A percentile compares a stretch with the other conserved stretches of the same genome.
Evolutionary conservation across 2,113 vertebrate species (phyloP).

Genomic region (Chlorodrepanis virens): DNA sequence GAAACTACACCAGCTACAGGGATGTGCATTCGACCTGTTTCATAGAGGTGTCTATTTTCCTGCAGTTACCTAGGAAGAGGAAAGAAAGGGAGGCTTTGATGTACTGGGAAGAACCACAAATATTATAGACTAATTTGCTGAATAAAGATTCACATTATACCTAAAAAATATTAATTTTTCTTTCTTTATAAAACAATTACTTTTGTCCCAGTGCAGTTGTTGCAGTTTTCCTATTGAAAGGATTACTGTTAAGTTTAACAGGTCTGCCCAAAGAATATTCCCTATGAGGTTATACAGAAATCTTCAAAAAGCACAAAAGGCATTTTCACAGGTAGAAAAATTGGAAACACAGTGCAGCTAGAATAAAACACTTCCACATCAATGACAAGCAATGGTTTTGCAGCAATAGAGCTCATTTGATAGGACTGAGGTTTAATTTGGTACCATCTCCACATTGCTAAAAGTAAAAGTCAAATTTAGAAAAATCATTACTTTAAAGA

Average conservation of each 20-base stretch:
- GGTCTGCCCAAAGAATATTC: background rate
- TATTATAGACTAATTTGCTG: background rate
- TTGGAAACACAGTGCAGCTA: background rate
- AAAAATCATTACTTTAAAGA: background rate
- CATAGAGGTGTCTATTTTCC: background rate
- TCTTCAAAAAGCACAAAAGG: background rate
- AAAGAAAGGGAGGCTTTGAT: background rate
- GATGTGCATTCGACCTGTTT: background rate
- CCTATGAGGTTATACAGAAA: background rate
- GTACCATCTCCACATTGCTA: background rate
- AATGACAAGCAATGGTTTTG: background rate
- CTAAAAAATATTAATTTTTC: background rate
- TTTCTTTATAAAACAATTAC: background rate
- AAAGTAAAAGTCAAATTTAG: background rate
- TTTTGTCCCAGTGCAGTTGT: background rate
- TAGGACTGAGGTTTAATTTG: background rate
- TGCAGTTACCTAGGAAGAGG: background rate
- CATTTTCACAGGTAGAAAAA: background rate
- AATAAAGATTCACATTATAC: background rate
- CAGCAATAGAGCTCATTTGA: background rate
- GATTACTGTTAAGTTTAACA: background rate
- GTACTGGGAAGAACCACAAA: background rate
- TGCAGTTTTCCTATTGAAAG: background rate
- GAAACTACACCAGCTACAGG: background rate
- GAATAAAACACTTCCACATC: background rate